Conservation (phyloP, 2,113 vertebrate genomes). For the Sakesphorus luctuosus region DNA sequence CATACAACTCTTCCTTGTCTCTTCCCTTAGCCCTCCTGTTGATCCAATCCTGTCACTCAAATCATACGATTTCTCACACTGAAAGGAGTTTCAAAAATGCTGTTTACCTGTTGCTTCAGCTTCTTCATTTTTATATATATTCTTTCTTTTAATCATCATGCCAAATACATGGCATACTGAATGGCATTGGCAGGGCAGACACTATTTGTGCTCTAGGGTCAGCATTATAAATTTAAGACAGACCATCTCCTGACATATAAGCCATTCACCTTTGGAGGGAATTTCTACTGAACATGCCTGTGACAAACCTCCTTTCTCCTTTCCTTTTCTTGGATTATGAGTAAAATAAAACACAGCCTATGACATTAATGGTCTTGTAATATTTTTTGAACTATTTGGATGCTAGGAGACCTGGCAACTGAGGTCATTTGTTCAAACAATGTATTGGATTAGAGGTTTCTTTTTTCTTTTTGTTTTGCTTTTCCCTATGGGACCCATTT, state of each 20-base stretch:
- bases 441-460: background rate
- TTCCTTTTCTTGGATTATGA: slow-evolving; percentile 34
- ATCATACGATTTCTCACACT: background rate
- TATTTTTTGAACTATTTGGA: slow-evolving; percentile 6
- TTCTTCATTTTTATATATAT: background rate
- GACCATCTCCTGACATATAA: background rate
- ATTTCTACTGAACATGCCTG: background rate
- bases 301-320: background rate
- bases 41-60: background rate
- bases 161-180: background rate
- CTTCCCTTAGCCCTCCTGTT: background rate
- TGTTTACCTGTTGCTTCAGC: background rate
- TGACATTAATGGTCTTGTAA: slow-evolving; percentile 24
- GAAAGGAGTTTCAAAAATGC: background rate
- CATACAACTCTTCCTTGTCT: background rate
- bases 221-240: background rate
- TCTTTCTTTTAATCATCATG: background rate
- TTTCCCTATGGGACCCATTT: background rate
- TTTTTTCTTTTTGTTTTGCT: background rate
- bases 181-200: background rate
- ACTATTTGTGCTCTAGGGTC: background rate
- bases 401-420: background rate
- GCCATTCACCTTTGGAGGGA: background rate
- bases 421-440: background rate
- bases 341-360: slow-evolving; percentile 34